Percentiles rank a stretch among this genome's conserved stretches.
These are phyloP conservation scores for Cynaeus angustus DNA, from an alignment of 2,888 invertebrate species.

Conservation along the genomic window DNA sequence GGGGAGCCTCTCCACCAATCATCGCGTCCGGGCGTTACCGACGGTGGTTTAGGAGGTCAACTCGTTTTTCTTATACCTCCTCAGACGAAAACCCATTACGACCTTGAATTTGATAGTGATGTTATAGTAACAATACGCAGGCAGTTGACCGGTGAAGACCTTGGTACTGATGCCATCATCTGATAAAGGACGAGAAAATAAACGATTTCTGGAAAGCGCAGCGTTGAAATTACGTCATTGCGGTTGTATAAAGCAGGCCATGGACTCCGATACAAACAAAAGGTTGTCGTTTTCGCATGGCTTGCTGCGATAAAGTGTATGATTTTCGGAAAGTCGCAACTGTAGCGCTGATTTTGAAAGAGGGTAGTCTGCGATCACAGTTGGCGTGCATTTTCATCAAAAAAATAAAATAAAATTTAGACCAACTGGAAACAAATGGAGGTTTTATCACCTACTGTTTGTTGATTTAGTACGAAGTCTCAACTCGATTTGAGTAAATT, in stretches of 20 bases:
- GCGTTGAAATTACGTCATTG: slow-evolving; percentile 14
- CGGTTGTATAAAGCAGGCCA: slow-evolving; percentile 14
- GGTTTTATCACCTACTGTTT: too few relatives aligned
- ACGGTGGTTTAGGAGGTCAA: slow-evolving; percentile 42
- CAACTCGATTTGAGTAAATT: too few relatives aligned
- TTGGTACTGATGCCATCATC: slow-evolving; percentile 32
- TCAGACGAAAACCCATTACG: slow-evolving; percentile 31
- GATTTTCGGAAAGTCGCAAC: background rate
- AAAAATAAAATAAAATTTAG: too few relatives aligned
- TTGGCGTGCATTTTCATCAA: too few relatives aligned
- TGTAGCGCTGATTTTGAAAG: too few relatives aligned
- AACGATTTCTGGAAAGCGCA: slow-evolving; percentile 5
- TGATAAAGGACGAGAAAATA: slow-evolving; percentile 19
- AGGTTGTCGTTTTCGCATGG: background rate
- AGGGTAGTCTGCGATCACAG: too few relatives aligned
- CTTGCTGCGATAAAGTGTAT: slow-evolving; percentile 4
- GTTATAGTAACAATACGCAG: slow-evolving; percentile 44
- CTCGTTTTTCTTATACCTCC: slow-evolving; percentile 26
- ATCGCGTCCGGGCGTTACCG: background rate
- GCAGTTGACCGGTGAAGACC: slow-evolving; percentile 43
- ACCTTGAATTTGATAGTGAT: slow-evolving; percentile 48
- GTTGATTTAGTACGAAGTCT: too few relatives aligned
- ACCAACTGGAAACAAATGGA: too few relatives aligned
- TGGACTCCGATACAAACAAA: slow-evolving; percentile 21
- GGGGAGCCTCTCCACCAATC: background rate